Evolutionary conservation across 2,888 invertebrate species (phyloP), one percentile per base, ranked within the genome.

Genomic region (Diaphora mendica): DNA sequence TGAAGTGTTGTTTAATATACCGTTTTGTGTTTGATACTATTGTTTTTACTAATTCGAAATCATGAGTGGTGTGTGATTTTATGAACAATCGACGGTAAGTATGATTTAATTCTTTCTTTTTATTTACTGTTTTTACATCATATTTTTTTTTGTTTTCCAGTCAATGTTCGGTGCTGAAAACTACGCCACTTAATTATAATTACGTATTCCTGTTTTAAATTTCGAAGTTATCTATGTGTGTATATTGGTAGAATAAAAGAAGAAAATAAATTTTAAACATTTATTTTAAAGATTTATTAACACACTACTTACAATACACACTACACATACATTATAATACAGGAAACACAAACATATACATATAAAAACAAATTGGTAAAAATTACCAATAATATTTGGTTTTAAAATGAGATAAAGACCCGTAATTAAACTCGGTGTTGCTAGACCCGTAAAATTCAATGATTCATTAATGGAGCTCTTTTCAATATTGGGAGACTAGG

Each of bases 141-240:
- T 76, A 81, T 82, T 88, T 70, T 91, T 89, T 88, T 86, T 89
- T 39, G 39, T 94, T 77, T 82, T 95, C 87, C 95, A 95, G 95
- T 92, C 93, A 75, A 93, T 92, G 92, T 94, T 94, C 87, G 95
- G 95, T 83, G 87, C 94, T 77, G 95, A 95, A 71, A 95, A 95
- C 92, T 95, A 91, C 93, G 76, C 81, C 78, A 91, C 82, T 70
- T 92, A 90, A 89, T 79, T 51, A 59, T 75, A 77, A 76, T 64
- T 42, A 68, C 23, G 74, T 74, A 70, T 74, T 70, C 42, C 55
- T 85, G 79, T 66, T 70, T 70, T 64, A 62, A 65, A 77, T 79
- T 72, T 70, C 48, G 55, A 66, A 33, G 68, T 1, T 72, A 33
- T 26, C 3, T 76, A 55, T 70, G 70, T 76, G 70, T 73, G 42